Evolutionary conservation across 2,113 vertebrate genomes (phyloP).

Genomic region (Grammomys surdaster): DNA sequence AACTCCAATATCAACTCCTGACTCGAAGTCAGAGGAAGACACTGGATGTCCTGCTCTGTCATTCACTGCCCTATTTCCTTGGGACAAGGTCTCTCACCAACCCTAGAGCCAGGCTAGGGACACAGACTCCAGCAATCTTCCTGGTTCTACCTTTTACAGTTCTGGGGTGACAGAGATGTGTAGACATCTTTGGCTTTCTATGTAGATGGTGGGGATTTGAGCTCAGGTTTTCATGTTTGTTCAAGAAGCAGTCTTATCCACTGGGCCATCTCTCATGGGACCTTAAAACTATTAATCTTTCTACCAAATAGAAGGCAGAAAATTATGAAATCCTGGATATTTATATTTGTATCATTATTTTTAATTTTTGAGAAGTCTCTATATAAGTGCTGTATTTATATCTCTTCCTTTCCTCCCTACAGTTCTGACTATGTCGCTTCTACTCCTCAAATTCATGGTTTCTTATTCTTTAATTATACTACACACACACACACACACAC

Average conservation of each 20-base stretch:
- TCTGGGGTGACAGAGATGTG: neutral
- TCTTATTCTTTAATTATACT: neutral
- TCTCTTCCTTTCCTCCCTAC: neutral
- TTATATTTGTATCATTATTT: neutral
- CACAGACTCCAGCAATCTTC: too few species aligned
- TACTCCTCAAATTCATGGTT: neutral
- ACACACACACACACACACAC: neutral
- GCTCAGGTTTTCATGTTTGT: neutral
- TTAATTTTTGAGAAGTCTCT: neutral
- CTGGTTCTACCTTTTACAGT: neutral
- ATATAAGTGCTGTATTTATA: neutral
- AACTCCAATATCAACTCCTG: neutral
- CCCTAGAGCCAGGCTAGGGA: neutral
- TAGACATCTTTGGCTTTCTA: neutral
- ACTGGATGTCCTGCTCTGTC: neutral
- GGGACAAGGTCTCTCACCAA: neutral
- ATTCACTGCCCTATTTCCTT: neutral
- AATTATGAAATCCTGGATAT: constrained; percentile 1
- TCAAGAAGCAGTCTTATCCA: neutral
- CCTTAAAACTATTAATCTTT: neutral
- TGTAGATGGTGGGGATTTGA: neutral
- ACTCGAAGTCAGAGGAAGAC: too few species aligned
- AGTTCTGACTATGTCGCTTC: neutral
- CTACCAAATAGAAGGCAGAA: neutral
- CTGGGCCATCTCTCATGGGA: neutral